Evolutionary conservation across 2,113 vertebrate genomes (phyloP).

Genomic region (Syngnathus typhle): DNA sequence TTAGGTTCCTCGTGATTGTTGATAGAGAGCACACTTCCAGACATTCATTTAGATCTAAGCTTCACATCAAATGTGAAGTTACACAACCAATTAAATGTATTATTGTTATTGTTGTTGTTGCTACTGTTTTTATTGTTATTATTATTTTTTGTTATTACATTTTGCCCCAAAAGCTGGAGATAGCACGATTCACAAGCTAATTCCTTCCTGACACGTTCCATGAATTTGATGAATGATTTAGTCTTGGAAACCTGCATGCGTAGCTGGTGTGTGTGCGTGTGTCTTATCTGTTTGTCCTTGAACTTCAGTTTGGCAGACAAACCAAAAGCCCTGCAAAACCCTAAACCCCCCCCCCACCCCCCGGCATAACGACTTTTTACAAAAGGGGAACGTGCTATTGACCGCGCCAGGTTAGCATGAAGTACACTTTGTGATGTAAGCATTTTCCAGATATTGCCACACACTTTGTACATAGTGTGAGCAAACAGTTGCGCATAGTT

Average conservation of each 20-base stretch:
- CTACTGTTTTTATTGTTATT: too few relatives aligned
- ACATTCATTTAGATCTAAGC: too few relatives aligned
- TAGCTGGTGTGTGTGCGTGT: conserved; percentile 16
- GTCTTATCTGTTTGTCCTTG: conserved; percentile 62
- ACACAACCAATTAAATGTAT: too few relatives aligned
- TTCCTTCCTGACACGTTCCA: conserved; percentile 40
- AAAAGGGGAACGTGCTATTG: not conserved
- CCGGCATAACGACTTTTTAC: not conserved
- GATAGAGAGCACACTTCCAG: too few relatives aligned
- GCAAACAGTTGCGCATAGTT: not conserved
- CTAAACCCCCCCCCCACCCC: not conserved
- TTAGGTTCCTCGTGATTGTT: too few relatives aligned
- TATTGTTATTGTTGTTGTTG: too few relatives aligned
- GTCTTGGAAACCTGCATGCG: conserved; percentile 15
- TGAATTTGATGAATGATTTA: conserved; percentile 60
- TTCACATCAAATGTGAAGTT: too few relatives aligned
- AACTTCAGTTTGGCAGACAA: conserved; percentile 45
- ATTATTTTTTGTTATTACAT: too few relatives aligned
- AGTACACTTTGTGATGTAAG: conserved; percentile 31
- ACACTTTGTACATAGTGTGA: not conserved
- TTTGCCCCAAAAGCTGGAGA: not conserved
- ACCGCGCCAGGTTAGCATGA: not conserved
- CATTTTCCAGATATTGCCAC: not conserved
- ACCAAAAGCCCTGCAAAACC: conserved; percentile 35
- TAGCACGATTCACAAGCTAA: not conserved